Evolutionary conservation across 2,113 vertebrate species (phyloP).

Genomic region (Aix galericulata): DNA sequence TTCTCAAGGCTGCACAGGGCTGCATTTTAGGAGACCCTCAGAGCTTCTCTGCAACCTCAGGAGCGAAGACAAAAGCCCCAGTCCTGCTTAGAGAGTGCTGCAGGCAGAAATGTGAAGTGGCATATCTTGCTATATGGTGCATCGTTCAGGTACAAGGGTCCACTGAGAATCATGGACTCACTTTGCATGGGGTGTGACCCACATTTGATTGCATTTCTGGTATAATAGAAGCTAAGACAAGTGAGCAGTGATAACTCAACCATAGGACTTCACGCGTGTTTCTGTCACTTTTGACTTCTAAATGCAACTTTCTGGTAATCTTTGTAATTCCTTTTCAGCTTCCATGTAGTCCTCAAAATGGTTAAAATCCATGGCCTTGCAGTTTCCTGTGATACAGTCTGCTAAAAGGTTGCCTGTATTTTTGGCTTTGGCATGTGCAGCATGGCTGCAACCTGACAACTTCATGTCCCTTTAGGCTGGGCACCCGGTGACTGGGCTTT

Average conservation of each 20-base stretch:
- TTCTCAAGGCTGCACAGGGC: neutral
- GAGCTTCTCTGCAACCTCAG: neutral
- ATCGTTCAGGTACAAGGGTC: neutral
- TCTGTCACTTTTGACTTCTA: neutral
- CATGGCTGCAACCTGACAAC: accelerated
- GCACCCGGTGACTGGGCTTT: neutral
- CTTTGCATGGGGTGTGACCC: neutral
- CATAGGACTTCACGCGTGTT: neutral
- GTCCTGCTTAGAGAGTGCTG: neutral
- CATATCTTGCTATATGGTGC: neutral
- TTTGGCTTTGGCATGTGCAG: neutral
- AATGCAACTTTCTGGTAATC: neutral
- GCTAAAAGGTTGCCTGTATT: accelerated
- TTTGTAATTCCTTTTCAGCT: neutral
- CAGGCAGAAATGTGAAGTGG: neutral
- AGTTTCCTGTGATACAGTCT: neutral
- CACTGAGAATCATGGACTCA: neutral
- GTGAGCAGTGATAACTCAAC: neutral
- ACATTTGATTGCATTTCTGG: neutral
- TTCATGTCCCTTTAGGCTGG: neutral
- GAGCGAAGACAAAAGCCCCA: neutral
- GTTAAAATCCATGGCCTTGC: neutral
- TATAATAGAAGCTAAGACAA: neutral
- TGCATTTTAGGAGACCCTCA: neutral
- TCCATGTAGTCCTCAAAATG: neutral